Conservation (phyloP, 1,140 invertebrate species). For the Laupala kohalensis region DNA sequence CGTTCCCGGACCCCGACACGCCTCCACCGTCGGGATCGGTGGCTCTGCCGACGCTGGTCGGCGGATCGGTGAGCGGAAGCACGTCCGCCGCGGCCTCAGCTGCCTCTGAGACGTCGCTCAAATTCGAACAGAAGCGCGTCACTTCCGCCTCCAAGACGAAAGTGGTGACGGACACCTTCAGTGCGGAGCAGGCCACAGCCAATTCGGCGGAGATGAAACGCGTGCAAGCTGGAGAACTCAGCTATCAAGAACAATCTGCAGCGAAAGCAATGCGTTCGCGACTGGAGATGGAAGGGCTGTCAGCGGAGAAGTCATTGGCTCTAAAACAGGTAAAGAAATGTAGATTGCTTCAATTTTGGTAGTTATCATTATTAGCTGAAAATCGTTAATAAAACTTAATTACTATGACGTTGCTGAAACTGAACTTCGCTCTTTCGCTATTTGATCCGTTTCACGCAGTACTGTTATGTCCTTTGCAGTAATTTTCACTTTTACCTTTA, state of each 20-base stretch:
- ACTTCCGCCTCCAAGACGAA: conserved; percentile 67
- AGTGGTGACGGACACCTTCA: conserved; percentile 63
- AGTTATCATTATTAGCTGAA: too few relatives aligned
- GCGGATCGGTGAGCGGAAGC: background rate
- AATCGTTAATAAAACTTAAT: too few relatives aligned
- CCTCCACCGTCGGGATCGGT: conserved; percentile 24
- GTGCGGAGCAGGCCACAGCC: conserved; percentile 54
- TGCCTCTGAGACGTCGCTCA: conserved; percentile 46
- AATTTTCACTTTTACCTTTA: too few relatives aligned
- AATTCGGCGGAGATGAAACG: conserved; percentile 66
- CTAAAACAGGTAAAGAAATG: conserved; percentile 56
- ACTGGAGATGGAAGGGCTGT: conserved; percentile 59
- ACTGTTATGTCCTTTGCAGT: too few relatives aligned
- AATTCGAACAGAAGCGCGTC: conserved; percentile 63
- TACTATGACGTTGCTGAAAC: too few relatives aligned
- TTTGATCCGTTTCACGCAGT: too few relatives aligned
- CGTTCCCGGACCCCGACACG: conserved; percentile 62
- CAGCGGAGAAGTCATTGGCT: conserved; percentile 59
- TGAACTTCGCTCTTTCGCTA: too few relatives aligned
- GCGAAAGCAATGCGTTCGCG: conserved; percentile 43
- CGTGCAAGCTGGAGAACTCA: conserved; percentile 62
- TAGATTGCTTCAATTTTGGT: too few relatives aligned
- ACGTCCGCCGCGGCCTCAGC: conserved; percentile 31
- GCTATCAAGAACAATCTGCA: conserved; percentile 55
- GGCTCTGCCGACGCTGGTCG: conserved; percentile 7